phyloP scores from a whole-genome alignment of 2,113 vertebrate species.

The Egretta garzetta region DNA sequence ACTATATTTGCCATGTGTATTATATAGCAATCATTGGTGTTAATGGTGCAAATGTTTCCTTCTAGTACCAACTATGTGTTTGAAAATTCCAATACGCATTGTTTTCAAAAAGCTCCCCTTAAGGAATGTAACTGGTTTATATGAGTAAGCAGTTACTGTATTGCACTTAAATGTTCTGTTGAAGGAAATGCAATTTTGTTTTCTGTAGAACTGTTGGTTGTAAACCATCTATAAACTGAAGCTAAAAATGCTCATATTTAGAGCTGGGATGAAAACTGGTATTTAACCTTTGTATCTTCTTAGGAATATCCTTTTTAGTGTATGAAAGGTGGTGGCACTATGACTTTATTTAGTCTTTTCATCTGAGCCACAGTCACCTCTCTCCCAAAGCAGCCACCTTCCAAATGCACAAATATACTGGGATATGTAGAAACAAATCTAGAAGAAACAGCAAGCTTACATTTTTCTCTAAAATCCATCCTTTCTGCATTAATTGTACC shows the following conservation, averaged over 20 bases:
- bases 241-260: constrained; percentile 72
- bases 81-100: constrained; percentile 75
- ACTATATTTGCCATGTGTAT: constrained; percentile 81
- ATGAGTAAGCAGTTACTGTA: constrained; percentile 77
- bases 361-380: constrained; percentile 70
- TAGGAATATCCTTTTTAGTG: constrained; percentile 67
- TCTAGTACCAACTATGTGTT: constrained; percentile 80
- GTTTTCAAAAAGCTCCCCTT: constrained; percentile 83
- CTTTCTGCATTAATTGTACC: constrained; percentile 53
- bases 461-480: constrained; percentile 45
- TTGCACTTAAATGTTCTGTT: constrained; percentile 82
- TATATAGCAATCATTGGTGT: constrained; percentile 81
- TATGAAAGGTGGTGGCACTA: constrained; percentile 63
- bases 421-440: constrained; percentile 49
- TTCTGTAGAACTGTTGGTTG: constrained; percentile 78
- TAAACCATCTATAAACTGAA: constrained; percentile 76
- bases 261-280: constrained; percentile 81
- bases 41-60: constrained; percentile 80
- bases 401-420: constrained; percentile 39
- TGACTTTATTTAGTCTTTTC: constrained; percentile 65
- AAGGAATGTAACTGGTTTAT: constrained; percentile 78
- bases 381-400: constrained; percentile 62
- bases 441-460: constrained; percentile 35
- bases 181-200: constrained; percentile 80
- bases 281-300: constrained; percentile 79